phyloP scores from a whole-genome alignment of 1,140 invertebrate genomes.

The Heliconius hermathena region DNA sequence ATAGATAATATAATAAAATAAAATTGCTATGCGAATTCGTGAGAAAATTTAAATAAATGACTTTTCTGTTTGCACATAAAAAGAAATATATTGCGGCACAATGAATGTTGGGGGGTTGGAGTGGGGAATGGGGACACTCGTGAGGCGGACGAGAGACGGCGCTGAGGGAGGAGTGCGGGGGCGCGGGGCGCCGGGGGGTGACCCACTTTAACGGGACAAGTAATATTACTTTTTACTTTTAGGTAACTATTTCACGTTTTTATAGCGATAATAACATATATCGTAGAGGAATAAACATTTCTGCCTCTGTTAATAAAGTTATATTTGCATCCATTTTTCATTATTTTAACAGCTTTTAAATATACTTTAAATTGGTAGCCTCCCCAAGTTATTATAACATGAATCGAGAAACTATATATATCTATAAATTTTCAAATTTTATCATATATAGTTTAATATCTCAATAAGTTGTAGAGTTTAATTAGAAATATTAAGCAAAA shows the following conservation, averaged over 20 bases:
- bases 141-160: conserved; percentile 66
- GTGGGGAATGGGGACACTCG: conserved; percentile 68
- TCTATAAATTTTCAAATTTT: neutral
- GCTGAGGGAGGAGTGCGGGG: conserved; percentile 44
- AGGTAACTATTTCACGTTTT: conserved; percentile 80
- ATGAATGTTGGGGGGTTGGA: conserved; percentile 74
- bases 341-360: neutral
- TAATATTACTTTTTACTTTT: conserved; percentile 82
- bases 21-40: conserved; percentile 81
- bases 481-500: conserved; percentile 18
- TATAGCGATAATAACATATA: conserved; percentile 75
- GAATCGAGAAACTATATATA: neutral
- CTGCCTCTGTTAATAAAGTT: neutral
- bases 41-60: conserved; percentile 82
- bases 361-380: neutral
- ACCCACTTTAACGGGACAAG: conserved; percentile 81
- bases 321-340: neutral
- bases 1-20: conserved; percentile 81
- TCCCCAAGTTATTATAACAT: neutral
- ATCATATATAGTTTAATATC: neutral
- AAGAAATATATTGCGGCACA: conserved; percentile 82
- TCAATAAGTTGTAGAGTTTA: neutral
- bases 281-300: conserved; percentile 33
- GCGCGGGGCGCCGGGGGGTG: conserved; percentile 60
- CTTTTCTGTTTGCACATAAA: conserved; percentile 82